phyloP scores from a whole-genome alignment of 2,888 invertebrate species.

The Merodon equestris region DNA sequence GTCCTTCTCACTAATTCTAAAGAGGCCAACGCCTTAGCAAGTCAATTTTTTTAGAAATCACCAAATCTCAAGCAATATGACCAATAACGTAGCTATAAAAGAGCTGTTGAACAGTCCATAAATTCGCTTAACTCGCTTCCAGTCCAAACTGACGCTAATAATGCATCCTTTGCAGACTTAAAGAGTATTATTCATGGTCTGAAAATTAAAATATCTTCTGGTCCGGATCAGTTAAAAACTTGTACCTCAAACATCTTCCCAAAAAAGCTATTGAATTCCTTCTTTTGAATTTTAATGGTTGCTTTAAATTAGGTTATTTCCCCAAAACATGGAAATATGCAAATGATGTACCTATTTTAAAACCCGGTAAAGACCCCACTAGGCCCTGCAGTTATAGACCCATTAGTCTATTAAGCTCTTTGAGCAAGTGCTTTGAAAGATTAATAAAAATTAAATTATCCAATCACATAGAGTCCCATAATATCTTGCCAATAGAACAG shows the following conservation, averaged over 20 bases:
- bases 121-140: not conserved
- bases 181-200: not conserved
- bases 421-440: slow-evolving; percentile 6
- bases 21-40: not conserved
- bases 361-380: slow-evolving; percentile 11
- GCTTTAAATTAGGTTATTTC: slow-evolving; percentile 17
- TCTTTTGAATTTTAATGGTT: slow-evolving; percentile 17
- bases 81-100: not conserved
- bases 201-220: not conserved
- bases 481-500: slow-evolving; percentile 10
- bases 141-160: not conserved
- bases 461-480: not conserved
- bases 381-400: slow-evolving; percentile 8
- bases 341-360: slow-evolving; percentile 15
- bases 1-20: not conserved
- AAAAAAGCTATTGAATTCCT: slow-evolving; percentile 9
- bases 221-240: slow-evolving; percentile 1
- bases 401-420: slow-evolving; percentile 3
- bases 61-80: not conserved
- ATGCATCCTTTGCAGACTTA: not conserved
- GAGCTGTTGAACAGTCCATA: not conserved
- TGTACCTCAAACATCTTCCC: slow-evolving; percentile 2
- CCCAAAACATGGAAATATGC: slow-evolving; percentile 20
- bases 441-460: not conserved
- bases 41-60: not conserved